Conservation (phyloP, 2,888 invertebrate species). For the Ichneumon xanthorius region DNA sequence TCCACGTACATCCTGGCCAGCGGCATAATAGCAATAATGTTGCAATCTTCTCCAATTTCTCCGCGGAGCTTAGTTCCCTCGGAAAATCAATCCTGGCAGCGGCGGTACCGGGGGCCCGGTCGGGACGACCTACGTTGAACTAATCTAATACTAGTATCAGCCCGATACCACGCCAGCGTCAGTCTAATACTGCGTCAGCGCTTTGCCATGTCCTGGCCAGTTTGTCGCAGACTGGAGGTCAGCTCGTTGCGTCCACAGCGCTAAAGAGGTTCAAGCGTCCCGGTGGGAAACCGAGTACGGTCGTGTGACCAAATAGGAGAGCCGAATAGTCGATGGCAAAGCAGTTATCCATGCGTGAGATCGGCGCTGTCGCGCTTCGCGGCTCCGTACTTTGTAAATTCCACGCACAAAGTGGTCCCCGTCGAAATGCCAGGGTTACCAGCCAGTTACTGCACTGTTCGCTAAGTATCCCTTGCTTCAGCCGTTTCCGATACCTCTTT, state of each 20-base stretch:
- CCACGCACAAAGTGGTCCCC: not conserved
- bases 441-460: too few species aligned
- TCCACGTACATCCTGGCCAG: constrained; percentile 25
- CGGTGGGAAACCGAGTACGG: not conserved
- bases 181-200: constrained; percentile 13
- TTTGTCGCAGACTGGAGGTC: not conserved
- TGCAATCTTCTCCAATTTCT: constrained; percentile 56
- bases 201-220: constrained; percentile 11
- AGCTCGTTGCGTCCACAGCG: not conserved
- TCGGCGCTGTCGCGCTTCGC: not conserved
- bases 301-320: not conserved
- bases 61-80: not conserved
- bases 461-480: too few species aligned
- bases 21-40: constrained; percentile 56
- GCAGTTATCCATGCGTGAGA: not conserved
- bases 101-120: not conserved
- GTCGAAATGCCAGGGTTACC: not conserved
- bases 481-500: too few species aligned
- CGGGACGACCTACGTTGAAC: not conserved
- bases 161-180: not conserved
- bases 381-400: not conserved
- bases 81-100: constrained; percentile 49
- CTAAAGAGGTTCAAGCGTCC: not conserved
- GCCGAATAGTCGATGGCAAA: not conserved
- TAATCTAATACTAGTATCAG: constrained; percentile 8